Evolutionary conservation across 2,888 invertebrate genomes (phyloP).

Genomic region (Ctena decussata): DNA sequence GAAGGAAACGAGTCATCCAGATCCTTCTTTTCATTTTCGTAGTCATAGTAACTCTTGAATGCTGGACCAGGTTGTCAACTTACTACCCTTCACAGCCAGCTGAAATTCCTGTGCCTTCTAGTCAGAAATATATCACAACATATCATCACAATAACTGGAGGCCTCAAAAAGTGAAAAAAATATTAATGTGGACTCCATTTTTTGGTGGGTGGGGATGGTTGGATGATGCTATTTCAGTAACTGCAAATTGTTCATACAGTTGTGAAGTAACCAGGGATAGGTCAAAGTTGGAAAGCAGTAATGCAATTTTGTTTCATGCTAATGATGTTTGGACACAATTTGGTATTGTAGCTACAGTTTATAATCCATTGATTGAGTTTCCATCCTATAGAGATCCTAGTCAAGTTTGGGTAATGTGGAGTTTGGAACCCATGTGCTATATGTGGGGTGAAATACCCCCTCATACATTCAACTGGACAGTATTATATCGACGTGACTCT

Average conservation of each 20-base stretch:
- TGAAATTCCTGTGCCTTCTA: not conserved
- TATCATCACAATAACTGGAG: slow-evolving; percentile 44
- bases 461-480: slow-evolving; percentile 78
- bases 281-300: slow-evolving; percentile 57
- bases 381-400: slow-evolving; percentile 63
- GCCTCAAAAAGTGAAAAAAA: slow-evolving; percentile 21
- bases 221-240: slow-evolving; percentile 23
- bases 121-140: slow-evolving; percentile 44
- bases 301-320: slow-evolving; percentile 75
- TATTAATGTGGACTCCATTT: slow-evolving; percentile 58
- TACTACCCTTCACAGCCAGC: not conserved
- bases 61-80: not conserved
- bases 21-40: not conserved
- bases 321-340: slow-evolving; percentile 67
- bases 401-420: slow-evolving; percentile 75
- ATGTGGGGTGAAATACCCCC: slow-evolving; percentile 65
- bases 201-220: slow-evolving; percentile 49
- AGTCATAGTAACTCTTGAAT: not conserved
- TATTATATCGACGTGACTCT: slow-evolving; percentile 73
- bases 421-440: slow-evolving; percentile 72
- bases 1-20: not conserved
- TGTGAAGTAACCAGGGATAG: slow-evolving; percentile 64
- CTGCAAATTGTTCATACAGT: slow-evolving; percentile 20
- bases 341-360: slow-evolving; percentile 42
- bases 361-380: slow-evolving; percentile 44